Conservation (phyloP, 2,888 invertebrate species). For the Noctua janthina region DNA sequence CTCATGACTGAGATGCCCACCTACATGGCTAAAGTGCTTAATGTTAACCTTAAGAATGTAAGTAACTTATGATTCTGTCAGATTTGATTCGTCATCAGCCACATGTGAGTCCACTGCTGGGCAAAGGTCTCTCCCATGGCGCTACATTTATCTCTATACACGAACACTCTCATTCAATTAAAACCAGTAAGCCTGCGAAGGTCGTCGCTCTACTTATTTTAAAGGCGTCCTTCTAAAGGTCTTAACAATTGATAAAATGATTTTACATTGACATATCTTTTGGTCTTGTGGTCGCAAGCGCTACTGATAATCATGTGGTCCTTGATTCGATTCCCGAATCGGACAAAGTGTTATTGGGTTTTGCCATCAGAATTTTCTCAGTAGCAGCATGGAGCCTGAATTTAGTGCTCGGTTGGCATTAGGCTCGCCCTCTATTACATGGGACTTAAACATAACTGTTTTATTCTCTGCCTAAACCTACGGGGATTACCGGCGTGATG, state of each 20-base stretch:
- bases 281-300: background rate
- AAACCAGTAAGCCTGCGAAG: no score
- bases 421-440: background rate
- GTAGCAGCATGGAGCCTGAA: background rate
- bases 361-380: background rate
- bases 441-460: background rate
- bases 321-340: background rate
- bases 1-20: conserved; percentile 93
- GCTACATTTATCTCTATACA: background rate
- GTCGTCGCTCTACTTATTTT: background rate
- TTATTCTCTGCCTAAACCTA: background rate
- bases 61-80: conserved; percentile 51
- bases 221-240: background rate
- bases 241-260: background rate
- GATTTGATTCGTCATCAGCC: background rate
- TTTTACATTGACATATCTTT: background rate
- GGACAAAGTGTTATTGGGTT: background rate
- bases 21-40: conserved; percentile 91
- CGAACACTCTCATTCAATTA: background rate
- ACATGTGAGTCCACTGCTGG: background rate
- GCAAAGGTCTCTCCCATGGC: background rate
- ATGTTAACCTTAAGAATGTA: conserved; percentile 91
- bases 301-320: background rate
- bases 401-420: background rate
- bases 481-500: background rate